phyloP scores from a whole-genome alignment of 2,888 invertebrate genomes.

The Tiliacea citrago region DNA sequence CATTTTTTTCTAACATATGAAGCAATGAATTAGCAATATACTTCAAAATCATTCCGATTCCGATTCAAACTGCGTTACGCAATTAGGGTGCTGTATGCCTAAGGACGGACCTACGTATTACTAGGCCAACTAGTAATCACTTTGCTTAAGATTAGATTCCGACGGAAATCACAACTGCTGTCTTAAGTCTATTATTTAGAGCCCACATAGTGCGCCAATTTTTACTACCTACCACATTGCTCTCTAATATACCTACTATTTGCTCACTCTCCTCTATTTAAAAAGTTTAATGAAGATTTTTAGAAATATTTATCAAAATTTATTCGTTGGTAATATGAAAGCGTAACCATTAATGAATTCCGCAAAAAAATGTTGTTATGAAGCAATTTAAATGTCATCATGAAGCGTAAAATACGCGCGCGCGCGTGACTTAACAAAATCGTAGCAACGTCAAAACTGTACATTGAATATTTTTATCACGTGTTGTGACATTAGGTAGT shows the following conservation, averaged over 20 bases:
- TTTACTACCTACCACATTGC: background rate
- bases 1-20: too few relatives aligned
- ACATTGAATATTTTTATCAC: too few relatives aligned
- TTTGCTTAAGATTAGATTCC: background rate
- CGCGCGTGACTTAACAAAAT: too few relatives aligned
- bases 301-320: conserved; percentile 34
- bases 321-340: conserved; percentile 48
- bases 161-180: conserved; percentile 27
- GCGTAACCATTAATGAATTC: conserved; percentile 14
- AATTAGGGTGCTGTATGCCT: too few relatives aligned
- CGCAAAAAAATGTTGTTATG: conserved; percentile 26
- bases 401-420: conserved; percentile 31
- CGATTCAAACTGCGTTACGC: too few relatives aligned
- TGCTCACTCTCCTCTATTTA: conserved; percentile 19
- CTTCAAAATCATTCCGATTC: too few relatives aligned
- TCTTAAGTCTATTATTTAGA: conserved; percentile 58
- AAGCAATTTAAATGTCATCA: conserved; percentile 51
- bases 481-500: too few relatives aligned
- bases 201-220: conserved; percentile 33
- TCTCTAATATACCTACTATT: background rate
- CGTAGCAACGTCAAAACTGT: too few relatives aligned
- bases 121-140: conserved; percentile 1
- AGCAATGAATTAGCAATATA: too few relatives aligned
- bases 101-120: background rate
- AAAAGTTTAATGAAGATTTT: conserved; percentile 38